phyloP scores from a whole-genome alignment of 2,797 vertebrate genomes.

The Cryptoprocta ferox region DNA sequence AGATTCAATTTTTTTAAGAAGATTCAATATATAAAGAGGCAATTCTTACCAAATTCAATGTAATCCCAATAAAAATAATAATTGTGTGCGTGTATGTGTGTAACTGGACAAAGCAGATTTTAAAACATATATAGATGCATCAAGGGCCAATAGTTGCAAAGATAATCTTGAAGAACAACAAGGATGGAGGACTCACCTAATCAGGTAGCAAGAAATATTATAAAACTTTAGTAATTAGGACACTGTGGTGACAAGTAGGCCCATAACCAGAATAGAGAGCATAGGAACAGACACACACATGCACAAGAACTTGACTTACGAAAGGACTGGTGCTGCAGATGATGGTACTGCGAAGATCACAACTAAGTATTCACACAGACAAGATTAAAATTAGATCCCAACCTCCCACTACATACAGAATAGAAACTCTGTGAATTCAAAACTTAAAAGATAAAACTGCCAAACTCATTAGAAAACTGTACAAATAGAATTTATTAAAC shows the following conservation, averaged over 20 bases:
- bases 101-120: background rate
- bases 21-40: background rate
- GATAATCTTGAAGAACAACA: background rate
- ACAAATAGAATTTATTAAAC: background rate
- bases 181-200: background rate
- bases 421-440: constrained; percentile 29
- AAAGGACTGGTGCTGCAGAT: background rate
- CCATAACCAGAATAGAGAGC: background rate
- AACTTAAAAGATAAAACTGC: background rate
- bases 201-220: background rate
- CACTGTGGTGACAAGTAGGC: background rate
- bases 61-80: background rate
- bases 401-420: background rate
- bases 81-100: background rate
- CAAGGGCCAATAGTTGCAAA: background rate
- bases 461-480: background rate
- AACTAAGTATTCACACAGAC: background rate
- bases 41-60: background rate
- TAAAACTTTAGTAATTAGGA: background rate
- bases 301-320: background rate
- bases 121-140: background rate
- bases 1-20: background rate
- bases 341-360: background rate
- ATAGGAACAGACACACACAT: background rate
- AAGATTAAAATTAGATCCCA: constrained; percentile 10